These are phyloP conservation scores for Yponomeuta cagnagella DNA, from an alignment of 2,888 invertebrate species.

Conservation along the genomic window DNA sequence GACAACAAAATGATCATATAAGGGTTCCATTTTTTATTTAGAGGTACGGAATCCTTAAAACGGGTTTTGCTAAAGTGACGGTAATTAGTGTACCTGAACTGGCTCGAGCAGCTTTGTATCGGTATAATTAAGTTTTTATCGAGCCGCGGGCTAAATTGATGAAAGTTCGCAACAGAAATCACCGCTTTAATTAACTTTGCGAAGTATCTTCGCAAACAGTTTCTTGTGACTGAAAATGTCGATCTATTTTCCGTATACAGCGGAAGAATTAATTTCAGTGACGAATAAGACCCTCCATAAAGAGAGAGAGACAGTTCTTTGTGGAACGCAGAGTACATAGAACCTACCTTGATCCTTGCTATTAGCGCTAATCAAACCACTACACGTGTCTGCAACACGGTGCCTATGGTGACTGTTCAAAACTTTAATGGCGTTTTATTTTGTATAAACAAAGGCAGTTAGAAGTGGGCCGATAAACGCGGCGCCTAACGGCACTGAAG, in stretches of 20 bases:
- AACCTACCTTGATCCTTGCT: too few species aligned
- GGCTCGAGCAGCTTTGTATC: not conserved
- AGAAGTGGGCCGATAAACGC: not conserved
- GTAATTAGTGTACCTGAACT: not conserved
- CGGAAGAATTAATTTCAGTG: not conserved
- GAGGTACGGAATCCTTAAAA: not conserved
- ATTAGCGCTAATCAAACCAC: too few species aligned
- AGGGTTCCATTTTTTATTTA: too few species aligned
- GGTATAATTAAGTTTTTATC: constrained; percentile 8
- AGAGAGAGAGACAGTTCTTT: not conserved
- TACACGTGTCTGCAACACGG: too few species aligned
- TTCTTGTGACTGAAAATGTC: constrained; percentile 6
- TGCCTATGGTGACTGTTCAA: too few species aligned
- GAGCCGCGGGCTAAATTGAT: constrained; percentile 1
- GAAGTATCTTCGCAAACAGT: constrained; percentile 5
- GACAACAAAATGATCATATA: too few species aligned
- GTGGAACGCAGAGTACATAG: too few species aligned
- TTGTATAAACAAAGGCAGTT: not conserved
- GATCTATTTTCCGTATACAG: not conserved
- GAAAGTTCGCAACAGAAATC: constrained; percentile 4
- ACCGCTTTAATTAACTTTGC: not conserved
- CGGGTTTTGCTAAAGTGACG: not conserved
- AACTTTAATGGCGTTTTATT: not conserved
- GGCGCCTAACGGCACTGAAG: not conserved
- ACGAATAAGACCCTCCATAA: not conserved